These are phyloP conservation scores for Agapetus fuscipes DNA, from an alignment of 2,888 invertebrate genomes.

Conservation along the genomic window DNA sequence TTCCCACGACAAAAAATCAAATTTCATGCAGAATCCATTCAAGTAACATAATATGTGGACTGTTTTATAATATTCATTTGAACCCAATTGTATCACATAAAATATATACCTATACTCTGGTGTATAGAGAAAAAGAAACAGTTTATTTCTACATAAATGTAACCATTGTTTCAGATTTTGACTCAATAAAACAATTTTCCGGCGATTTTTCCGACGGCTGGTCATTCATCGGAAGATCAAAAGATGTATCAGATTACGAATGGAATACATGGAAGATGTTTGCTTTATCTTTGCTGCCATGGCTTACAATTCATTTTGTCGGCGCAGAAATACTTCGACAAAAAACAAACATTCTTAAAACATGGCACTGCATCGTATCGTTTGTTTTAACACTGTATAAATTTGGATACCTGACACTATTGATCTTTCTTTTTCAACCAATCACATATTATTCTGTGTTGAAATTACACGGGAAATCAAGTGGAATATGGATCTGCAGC, in stretches of 20 bases:
- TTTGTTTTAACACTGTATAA: conserved; percentile 36
- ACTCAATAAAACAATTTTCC: conserved; percentile 27
- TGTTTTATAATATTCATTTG: too few relatives aligned
- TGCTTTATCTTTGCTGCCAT: conserved; percentile 42
- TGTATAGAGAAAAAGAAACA: too few relatives aligned
- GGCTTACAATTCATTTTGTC: conserved; percentile 45
- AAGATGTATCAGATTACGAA: conserved; percentile 62
- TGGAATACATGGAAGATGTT: conserved; percentile 57
- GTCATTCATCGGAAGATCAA: conserved; percentile 42
- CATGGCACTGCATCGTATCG: conserved; percentile 47
- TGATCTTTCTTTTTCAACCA: conserved; percentile 47
- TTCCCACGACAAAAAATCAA: too few relatives aligned
- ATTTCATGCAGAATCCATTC: too few relatives aligned
- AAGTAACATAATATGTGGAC: too few relatives aligned
- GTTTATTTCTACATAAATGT: too few relatives aligned
- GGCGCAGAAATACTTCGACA: conserved; percentile 42
- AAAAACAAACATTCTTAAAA: conserved; percentile 31
- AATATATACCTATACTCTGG: too few relatives aligned
- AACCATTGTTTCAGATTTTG: too few relatives aligned
- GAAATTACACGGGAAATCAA: conserved; percentile 7
- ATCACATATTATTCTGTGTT: conserved; percentile 35
- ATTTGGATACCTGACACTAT: conserved; percentile 40
- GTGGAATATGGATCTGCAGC: conserved; percentile 16
- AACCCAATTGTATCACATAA: too few relatives aligned
- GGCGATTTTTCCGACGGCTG: conserved; percentile 50